Conservation (phyloP, 2,888 invertebrate genomes). For the Hyalella azteca region DNA sequence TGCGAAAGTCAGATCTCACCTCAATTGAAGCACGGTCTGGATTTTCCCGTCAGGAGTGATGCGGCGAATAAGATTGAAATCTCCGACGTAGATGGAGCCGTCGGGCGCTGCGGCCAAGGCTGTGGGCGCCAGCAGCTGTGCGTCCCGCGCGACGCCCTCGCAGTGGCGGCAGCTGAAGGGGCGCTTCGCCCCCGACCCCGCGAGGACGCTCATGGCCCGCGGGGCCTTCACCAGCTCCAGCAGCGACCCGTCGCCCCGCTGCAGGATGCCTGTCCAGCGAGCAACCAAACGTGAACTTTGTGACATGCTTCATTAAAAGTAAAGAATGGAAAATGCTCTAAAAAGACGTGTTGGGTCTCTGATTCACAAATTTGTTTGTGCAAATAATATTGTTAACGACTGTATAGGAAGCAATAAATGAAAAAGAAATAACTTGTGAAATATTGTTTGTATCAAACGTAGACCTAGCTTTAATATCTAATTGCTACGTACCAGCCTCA, state of each 20-base stretch:
- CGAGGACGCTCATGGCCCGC: slow-evolving; percentile 83
- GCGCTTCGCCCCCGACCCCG: slow-evolving; percentile 90
- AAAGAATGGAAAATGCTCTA: too few relatives aligned
- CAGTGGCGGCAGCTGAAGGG: slow-evolving; percentile 84
- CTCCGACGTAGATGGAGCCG: slow-evolving; percentile 92
- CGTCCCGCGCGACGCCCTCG: slow-evolving; percentile 76
- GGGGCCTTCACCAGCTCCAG: slow-evolving; percentile 77
- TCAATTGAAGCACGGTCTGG: slow-evolving; percentile 78
- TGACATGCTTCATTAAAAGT: too few relatives aligned
- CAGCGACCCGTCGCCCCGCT: slow-evolving; percentile 95
- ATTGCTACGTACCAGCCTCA: slow-evolving; percentile 92
- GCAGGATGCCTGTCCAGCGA: slow-evolving; percentile 90
- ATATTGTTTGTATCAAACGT: too few relatives aligned
- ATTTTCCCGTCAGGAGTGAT: slow-evolving; percentile 85
- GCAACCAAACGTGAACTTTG: too few relatives aligned
- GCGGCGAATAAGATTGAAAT: slow-evolving; percentile 90
- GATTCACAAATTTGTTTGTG: too few relatives aligned
- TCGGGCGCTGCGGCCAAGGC: slow-evolving; percentile 90
- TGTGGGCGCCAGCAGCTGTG: slow-evolving; percentile 87
- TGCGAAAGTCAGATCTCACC: slow-evolving; percentile 73
- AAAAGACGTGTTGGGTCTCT: too few relatives aligned
- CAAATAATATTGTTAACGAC: too few relatives aligned
- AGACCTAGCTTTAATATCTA: too few relatives aligned
- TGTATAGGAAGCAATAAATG: too few relatives aligned
- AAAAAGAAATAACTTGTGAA: too few relatives aligned